Conservation (phyloP, 2,113 vertebrate species). For the Phycodurus eques region DNA sequence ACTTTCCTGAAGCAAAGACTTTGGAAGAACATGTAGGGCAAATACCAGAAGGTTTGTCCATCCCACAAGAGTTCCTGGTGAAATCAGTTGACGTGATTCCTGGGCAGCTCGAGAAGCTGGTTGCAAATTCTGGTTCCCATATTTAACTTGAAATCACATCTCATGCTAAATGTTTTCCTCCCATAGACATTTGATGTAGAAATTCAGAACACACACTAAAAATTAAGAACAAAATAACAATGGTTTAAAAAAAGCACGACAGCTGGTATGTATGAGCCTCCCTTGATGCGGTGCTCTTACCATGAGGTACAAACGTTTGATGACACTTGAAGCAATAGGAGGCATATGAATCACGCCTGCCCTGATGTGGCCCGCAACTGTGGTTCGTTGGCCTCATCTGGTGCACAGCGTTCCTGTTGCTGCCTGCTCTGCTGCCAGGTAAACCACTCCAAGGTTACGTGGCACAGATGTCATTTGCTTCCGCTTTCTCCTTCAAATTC, state of each 20-base stretch:
- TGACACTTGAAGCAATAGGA: slow-evolving; percentile 42
- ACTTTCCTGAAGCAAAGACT: neutral
- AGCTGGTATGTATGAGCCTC: slow-evolving; percentile 31
- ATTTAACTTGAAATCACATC: neutral
- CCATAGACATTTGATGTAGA: too few species aligned
- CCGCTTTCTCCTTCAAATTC: slow-evolving; percentile 41
- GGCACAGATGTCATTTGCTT: slow-evolving; percentile 42
- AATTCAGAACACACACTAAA: too few species aligned
- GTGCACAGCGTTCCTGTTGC: slow-evolving; percentile 28
- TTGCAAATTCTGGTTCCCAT: neutral
- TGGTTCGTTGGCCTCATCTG: slow-evolving; percentile 27
- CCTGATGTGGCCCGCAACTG: slow-evolving; percentile 33
- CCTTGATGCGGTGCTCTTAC: slow-evolving; percentile 27
- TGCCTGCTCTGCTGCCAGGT: slow-evolving; percentile 32
- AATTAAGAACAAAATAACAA: too few species aligned
- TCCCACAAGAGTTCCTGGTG: neutral
- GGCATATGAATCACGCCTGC: slow-evolving; percentile 25
- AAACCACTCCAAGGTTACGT: slow-evolving; percentile 35
- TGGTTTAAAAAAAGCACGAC: slow-evolving; percentile 13
- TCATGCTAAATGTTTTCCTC: too few species aligned
- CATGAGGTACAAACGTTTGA: slow-evolving; percentile 28
- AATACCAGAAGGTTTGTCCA: neutral
- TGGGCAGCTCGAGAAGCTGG: neutral
- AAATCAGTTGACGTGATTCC: too few species aligned
- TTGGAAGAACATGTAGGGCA: neutral